Percentiles rank a stretch among this genome's conserved stretches.
phyloP scores from a whole-genome alignment of 2,113 vertebrate species.

The Vulpes vulpes region DNA sequence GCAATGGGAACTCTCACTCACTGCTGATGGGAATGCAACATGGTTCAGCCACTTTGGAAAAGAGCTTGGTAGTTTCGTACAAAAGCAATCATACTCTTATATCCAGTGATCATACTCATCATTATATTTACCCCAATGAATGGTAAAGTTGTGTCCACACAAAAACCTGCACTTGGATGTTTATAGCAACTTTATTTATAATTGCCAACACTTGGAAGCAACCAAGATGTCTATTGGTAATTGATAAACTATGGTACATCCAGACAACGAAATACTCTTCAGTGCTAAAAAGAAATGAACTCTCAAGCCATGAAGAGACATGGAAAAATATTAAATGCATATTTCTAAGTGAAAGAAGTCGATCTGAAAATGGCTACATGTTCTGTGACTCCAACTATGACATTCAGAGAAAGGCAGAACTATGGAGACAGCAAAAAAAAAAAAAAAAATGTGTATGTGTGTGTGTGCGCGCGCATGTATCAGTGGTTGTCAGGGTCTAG shows the following conservation, averaged over 20 bases:
- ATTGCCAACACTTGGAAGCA: conserved; percentile 24
- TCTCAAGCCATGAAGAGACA: background rate
- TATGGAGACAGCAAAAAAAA: background rate
- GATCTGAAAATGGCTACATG: background rate
- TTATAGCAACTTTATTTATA: conserved; percentile 45
- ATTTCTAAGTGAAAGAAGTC: background rate
- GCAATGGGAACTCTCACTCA: background rate
- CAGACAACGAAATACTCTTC: background rate
- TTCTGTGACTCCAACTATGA: background rate
- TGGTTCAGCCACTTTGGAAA: background rate
- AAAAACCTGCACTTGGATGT: background rate
- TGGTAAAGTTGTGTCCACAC: background rate
- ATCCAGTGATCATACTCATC: background rate
- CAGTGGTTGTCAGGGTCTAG: background rate
- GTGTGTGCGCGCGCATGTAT: background rate
- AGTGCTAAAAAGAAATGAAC: background rate
- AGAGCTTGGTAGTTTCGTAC: background rate
- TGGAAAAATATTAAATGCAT: background rate
- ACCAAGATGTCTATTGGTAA: background rate
- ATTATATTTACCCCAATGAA: background rate
- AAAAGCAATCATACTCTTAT: conserved; percentile 4
- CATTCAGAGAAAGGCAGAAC: background rate
- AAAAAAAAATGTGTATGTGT: background rate
- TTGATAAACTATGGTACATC: background rate
- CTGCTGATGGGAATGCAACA: background rate